Evolutionary conservation across 2,888 invertebrate genomes (phyloP).

Genomic region (Drosophila anomalata): DNA sequence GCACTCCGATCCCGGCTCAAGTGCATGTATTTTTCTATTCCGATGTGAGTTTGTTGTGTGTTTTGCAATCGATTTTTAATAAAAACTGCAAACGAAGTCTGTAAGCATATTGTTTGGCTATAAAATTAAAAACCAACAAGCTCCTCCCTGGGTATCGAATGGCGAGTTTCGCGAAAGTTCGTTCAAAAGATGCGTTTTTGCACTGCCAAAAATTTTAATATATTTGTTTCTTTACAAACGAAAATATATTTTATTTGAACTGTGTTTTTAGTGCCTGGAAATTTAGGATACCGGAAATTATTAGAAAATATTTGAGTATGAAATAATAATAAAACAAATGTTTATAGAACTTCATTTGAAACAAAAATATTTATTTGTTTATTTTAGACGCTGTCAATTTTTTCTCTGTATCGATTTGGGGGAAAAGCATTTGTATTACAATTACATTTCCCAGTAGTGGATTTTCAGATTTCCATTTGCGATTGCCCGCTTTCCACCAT

Average conservation of each 20-base stretch:
- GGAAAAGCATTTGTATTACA: conserved; percentile 30
- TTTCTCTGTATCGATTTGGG: conserved; percentile 8
- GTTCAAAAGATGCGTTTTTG: not conserved
- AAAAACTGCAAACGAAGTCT: conserved; percentile 59
- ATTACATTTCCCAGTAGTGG: conserved; percentile 35
- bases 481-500: conserved; percentile 23
- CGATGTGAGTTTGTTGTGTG: conserved; percentile 5
- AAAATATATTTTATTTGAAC: not conserved
- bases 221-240: not conserved
- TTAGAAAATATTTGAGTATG: too few relatives aligned
- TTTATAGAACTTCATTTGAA: too few relatives aligned
- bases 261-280: not conserved
- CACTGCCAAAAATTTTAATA: conserved; percentile 3
- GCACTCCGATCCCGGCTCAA: conserved; percentile 16
- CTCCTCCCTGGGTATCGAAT: conserved; percentile 5
- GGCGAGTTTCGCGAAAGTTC: conserved; percentile 18
- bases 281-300: too few relatives aligned
- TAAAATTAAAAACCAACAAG: conserved; percentile 76
- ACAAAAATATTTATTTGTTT: too few relatives aligned
- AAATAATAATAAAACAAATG: too few relatives aligned
- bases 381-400: not conserved
- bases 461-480: conserved; percentile 46
- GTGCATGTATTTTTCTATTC: conserved; percentile 25
- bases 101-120: conserved; percentile 69
- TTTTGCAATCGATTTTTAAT: conserved; percentile 62